A percentile compares a stretch with the other conserved stretches of the same genome.
These are phyloP conservation scores for Acrossocheilus wenchowensis DNA, from an alignment of 2,797 vertebrate species.

Conservation along the genomic window DNA sequence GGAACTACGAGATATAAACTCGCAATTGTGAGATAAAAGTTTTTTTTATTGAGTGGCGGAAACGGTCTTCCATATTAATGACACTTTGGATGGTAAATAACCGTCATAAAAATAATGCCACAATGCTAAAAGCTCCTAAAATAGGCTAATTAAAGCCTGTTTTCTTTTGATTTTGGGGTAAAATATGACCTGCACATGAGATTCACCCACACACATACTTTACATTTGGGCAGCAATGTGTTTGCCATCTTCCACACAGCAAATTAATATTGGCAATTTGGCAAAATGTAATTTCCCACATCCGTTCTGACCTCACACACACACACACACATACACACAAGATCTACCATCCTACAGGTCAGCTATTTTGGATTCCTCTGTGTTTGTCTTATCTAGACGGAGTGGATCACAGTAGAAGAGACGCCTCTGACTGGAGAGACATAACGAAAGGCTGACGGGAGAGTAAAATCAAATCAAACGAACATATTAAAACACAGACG, in stretches of 20 bases:
- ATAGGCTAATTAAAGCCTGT: neutral
- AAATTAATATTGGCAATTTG: constrained; percentile 36
- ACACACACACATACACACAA: constrained; percentile 19
- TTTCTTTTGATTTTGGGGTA: constrained; percentile 1
- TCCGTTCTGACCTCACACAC: constrained; percentile 6
- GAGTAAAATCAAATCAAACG: constrained; percentile 59
- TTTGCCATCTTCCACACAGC: constrained; percentile 18
- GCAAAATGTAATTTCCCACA: constrained; percentile 19
- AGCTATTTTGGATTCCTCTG: constrained; percentile 50
- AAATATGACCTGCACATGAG: constrained; percentile 20
- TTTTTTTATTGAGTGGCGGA: neutral
- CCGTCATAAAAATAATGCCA: neutral
- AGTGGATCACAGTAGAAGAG: constrained; percentile 56
- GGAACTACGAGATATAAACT: neutral
- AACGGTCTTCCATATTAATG: neutral
- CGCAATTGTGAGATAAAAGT: neutral
- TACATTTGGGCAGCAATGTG: constrained; percentile 26
- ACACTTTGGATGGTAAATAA: neutral
- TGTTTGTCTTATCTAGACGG: constrained; percentile 58
- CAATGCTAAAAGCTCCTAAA: neutral
- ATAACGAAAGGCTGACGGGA: constrained; percentile 39
- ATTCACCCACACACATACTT: constrained; percentile 2
- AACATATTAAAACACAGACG: constrained; percentile 62
- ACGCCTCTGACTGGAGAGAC: constrained; percentile 55
- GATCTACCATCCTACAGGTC: constrained; percentile 46